Evolutionary conservation across 2,888 invertebrate genomes (phyloP).

Genomic region (Mesochorus sp.): DNA sequence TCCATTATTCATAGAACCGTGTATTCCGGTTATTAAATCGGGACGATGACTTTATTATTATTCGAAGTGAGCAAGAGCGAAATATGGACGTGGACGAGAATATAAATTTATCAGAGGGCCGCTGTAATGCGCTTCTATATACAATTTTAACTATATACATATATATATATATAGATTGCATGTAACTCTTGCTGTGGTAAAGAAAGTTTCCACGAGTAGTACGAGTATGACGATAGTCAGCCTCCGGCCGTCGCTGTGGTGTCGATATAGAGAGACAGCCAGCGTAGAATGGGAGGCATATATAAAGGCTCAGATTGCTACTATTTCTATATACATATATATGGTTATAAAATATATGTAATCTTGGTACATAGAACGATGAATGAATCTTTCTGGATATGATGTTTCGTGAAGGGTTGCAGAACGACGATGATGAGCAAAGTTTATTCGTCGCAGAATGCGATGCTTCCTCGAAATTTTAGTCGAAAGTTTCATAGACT

Average conservation of each 20-base stretch:
- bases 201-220: slow-evolving; percentile 30
- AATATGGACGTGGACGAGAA: neutral
- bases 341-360: too few species aligned
- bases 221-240: slow-evolving; percentile 31
- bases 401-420: slow-evolving; percentile 2
- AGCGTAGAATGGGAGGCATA: slow-evolving; percentile 2
- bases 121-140: neutral
- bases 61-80: neutral
- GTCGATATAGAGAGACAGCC: neutral
- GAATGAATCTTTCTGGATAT: slow-evolving; percentile 21
- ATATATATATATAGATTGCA: too few species aligned
- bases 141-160: neutral
- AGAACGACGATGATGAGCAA: slow-evolving; percentile 8
- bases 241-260: neutral
- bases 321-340: neutral
- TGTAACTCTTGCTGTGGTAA: neutral
- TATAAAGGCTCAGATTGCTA: neutral
- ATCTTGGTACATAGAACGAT: neutral
- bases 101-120: slow-evolving; percentile 9
- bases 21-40: neutral
- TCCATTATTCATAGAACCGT: neutral
- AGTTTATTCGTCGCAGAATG: slow-evolving; percentile 42
- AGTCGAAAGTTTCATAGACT: slow-evolving; percentile 31
- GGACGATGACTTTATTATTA: neutral
- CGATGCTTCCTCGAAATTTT: slow-evolving; percentile 37